Evolutionary conservation across 2,888 invertebrate genomes (phyloP), one percentile per base, ranked within the genome.

Genomic region (Scrobipalpa atriplicella): DNA sequence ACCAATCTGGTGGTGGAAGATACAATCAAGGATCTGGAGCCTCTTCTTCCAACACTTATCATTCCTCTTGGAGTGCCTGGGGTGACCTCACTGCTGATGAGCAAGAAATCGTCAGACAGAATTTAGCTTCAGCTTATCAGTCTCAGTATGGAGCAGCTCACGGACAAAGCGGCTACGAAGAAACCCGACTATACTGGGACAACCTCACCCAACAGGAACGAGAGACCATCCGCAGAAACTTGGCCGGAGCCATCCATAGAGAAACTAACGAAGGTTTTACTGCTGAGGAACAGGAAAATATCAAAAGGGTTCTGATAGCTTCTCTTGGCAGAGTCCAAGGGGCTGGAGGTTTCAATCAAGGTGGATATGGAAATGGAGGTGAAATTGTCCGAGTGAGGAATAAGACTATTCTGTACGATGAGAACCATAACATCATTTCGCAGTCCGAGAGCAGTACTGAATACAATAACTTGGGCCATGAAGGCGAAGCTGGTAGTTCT

Each of bases 391-490:
- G 76, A 61, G 73, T 84, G 1, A 87, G 75, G 73, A 92, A 92
- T 66, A 85, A 76, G 70, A 89, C 89, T 0, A 80, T 85, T 51
- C 74, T 89, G 1, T 87, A 89, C 60, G 88, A 90, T 70, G 84
- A 84, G 21, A 90, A 92, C 67, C 85, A 90, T 67, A 91, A 90
- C 54, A 88, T 94, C 8, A 80, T 89, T 38, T 92, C 92, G 0
- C 84, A 91, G 73, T 83, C 88, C 2, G 94, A 94, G 73, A 86
- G 85, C 0, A 94, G 94, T 71, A 94, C 94, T 0, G 93, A 94
- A 68, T 93, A 89, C 70, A 86, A 84, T 43, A 82, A 81, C 10
- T 18, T 16, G 11, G 92, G 90, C 19, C 90, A 85, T 36, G 91
- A 92, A 73, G 93, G 92, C 2, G 90, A 92, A 79, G 80, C 82